Conservation (phyloP, 2,888 invertebrate species). For the Anthoptus insignis region DNA sequence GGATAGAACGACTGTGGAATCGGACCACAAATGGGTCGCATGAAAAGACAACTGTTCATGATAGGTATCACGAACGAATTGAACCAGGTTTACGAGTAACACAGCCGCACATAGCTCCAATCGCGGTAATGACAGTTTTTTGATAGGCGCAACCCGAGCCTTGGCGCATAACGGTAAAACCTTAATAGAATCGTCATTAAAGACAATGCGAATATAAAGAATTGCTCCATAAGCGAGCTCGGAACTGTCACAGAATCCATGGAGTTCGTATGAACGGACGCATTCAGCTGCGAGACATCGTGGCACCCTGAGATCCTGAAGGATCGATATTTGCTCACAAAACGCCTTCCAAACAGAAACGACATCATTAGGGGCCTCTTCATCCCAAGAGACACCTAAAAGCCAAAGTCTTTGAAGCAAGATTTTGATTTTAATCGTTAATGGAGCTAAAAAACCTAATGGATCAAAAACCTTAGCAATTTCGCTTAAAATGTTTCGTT, state of each 20-base stretch:
- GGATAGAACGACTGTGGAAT: conserved; percentile 35
- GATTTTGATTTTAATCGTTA: conserved; percentile 41
- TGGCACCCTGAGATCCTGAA: neutral
- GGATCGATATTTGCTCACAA: neutral
- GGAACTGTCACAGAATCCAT: conserved; percentile 49
- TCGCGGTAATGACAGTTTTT: conserved; percentile 42
- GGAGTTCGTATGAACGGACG: conserved; percentile 36
- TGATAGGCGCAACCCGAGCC: conserved; percentile 46
- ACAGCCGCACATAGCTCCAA: conserved; percentile 47
- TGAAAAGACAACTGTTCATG: neutral
- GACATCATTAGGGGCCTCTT: conserved; percentile 30
- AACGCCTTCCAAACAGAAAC: neutral
- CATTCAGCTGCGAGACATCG: conserved; percentile 3
- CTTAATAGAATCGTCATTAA: conserved; percentile 19
- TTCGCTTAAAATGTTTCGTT: conserved; percentile 38
- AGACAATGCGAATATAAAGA: conserved; percentile 39
- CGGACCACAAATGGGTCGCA: conserved; percentile 34
- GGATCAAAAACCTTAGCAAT: conserved; percentile 44
- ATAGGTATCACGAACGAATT: neutral
- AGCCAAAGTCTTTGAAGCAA: conserved; percentile 44
- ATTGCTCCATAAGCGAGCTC: conserved; percentile 42
- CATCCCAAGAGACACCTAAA: conserved; percentile 40
- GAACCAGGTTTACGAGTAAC: conserved; percentile 27
- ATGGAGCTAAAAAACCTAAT: conserved; percentile 45
- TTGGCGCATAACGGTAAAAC: conserved; percentile 35